phyloP scores from a whole-genome alignment of 2,888 invertebrate species.

The Acrobasis repandana region DNA sequence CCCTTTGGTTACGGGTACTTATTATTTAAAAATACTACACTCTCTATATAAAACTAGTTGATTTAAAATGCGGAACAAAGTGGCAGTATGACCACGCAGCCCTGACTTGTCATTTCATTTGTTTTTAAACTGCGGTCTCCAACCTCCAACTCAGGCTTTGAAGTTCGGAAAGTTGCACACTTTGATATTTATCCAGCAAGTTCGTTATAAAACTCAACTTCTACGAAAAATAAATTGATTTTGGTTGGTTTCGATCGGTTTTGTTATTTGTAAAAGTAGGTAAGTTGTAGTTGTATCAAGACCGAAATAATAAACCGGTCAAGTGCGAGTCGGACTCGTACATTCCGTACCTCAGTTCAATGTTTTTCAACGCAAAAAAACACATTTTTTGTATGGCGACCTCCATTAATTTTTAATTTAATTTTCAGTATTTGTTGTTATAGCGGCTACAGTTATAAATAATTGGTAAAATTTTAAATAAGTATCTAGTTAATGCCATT shows the following conservation, averaged over 20 bases:
- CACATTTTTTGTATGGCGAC: no score
- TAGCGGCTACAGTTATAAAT: no score
- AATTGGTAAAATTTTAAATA: no score
- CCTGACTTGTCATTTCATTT: not conserved
- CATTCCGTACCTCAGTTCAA: no score
- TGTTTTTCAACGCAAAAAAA: no score
- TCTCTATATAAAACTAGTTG: not conserved
- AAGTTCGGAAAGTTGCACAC: not conserved
- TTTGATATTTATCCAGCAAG: conserved; percentile 7
- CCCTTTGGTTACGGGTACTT: no score
- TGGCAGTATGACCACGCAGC: not conserved
- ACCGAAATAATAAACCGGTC: no score
- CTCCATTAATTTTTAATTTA: no score
- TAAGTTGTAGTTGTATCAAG: not conserved
- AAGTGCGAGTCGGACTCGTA: no score
- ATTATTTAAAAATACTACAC: no score
- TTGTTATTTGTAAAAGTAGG: not conserved
- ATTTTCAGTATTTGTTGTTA: no score
- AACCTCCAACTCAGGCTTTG: conserved; percentile 9
- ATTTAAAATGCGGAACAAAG: not conserved
- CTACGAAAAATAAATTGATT: not conserved
- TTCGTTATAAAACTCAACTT: not conserved
- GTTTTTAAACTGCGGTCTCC: conserved; percentile 14
- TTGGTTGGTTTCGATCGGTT: not conserved
- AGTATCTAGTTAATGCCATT: no score